These are phyloP conservation scores for Trematocara stigmaticum DNA, from an alignment of 2,113 vertebrate species.

Conservation along the genomic window DNA sequence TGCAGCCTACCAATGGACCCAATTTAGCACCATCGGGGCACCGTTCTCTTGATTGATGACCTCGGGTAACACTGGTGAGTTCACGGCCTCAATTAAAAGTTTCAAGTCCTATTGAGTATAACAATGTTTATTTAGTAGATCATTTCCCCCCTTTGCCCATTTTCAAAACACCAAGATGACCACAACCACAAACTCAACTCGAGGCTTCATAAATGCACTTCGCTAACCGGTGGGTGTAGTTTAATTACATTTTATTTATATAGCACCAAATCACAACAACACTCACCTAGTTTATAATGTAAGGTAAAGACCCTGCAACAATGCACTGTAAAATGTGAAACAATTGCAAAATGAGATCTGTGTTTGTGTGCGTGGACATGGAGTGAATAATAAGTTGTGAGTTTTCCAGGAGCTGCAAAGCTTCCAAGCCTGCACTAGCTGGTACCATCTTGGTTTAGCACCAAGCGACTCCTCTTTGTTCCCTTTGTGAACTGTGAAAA, in stretches of 20 bases:
- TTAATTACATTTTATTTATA: rapidly evolving
- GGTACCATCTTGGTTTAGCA: background rate
- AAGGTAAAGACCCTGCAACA: background rate
- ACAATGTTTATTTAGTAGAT: background rate
- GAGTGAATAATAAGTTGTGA: background rate
- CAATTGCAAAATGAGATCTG: background rate
- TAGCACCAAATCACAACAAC: background rate
- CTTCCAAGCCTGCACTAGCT: background rate
- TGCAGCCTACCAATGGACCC: background rate
- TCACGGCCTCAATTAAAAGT: background rate
- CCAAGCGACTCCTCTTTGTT: background rate
- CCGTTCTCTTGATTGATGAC: background rate
- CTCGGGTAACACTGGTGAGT: background rate
- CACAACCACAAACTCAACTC: background rate
- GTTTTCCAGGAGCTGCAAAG: background rate
- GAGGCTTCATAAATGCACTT: background rate
- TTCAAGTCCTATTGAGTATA: background rate
- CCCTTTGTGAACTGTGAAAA: background rate
- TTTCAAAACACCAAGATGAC: background rate
- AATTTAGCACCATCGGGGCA: background rate
- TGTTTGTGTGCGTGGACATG: no score
- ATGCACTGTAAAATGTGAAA: background rate
- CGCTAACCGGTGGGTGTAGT: background rate
- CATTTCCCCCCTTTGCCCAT: background rate
- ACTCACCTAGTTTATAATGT: background rate